These are phyloP conservation scores for Gymnogyps californianus DNA, from an alignment of 2,113 vertebrate genomes.

Conservation along the genomic window DNA sequence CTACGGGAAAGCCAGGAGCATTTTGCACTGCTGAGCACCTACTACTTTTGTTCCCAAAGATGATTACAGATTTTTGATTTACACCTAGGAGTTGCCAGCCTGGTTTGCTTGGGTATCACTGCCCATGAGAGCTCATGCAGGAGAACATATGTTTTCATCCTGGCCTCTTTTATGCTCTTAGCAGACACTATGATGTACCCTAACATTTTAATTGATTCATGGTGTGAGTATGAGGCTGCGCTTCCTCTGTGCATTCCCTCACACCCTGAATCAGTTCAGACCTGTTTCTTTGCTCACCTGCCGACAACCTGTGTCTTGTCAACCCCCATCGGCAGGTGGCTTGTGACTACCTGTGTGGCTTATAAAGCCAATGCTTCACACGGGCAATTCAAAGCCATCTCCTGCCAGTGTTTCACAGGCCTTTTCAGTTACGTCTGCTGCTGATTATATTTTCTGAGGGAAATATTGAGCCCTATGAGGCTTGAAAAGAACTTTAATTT, in stretches of 20 bases:
- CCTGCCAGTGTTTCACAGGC: not conserved
- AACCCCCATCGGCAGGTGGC: not conserved
- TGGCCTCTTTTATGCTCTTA: not conserved
- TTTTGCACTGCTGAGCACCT: not conserved
- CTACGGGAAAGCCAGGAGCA: not conserved
- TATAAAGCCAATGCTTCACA: not conserved
- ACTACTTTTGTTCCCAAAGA: not conserved
- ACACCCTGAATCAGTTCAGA: not conserved
- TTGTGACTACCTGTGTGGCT: not conserved
- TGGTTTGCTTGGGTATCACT: not conserved
- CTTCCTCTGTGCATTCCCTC: not conserved
- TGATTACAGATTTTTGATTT: not conserved
- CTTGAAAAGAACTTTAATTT: not conserved
- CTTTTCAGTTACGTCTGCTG: not conserved
- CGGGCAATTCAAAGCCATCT: not conserved
- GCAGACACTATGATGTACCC: not conserved
- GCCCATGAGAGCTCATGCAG: not conserved
- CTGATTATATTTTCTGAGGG: not conserved
- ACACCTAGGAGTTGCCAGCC: not conserved
- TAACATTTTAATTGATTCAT: not conserved
- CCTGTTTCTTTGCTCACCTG: not conserved
- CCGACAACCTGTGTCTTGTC: not conserved
- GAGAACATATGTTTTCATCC: not conserved
- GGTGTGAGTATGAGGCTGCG: not conserved
- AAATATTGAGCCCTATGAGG: not conserved